Conservation (phyloP, 2,113 vertebrate species). For the Peucedramus taeniatus region DNA sequence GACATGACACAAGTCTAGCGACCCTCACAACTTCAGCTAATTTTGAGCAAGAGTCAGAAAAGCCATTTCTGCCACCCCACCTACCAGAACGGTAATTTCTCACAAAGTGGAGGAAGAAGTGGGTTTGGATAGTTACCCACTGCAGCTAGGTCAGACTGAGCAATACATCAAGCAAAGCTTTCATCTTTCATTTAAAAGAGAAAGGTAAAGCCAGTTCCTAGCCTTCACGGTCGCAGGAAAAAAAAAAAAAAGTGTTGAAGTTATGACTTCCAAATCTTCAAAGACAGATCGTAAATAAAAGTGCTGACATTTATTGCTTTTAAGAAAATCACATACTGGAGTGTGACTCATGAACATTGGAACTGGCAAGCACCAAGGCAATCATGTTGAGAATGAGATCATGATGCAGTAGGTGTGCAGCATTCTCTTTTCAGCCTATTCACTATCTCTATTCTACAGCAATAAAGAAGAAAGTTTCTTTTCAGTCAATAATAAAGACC, state of each 20-base stretch:
- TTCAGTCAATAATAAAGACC: background rate
- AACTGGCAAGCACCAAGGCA: background rate
- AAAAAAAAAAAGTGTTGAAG: background rate
- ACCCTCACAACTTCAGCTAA: background rate
- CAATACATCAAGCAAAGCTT: background rate
- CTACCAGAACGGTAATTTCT: background rate
- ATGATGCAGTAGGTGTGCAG: slow-evolving; percentile 59
- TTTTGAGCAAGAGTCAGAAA: background rate
- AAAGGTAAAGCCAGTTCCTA: slow-evolving; percentile 1
- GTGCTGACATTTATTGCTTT: slow-evolving; percentile 48
- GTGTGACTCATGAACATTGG: slow-evolving; percentile 45
- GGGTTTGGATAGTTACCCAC: background rate
- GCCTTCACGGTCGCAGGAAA: background rate
- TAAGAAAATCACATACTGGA: slow-evolving; percentile 47
- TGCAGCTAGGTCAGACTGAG: background rate
- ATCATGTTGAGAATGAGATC: slow-evolving; percentile 59
- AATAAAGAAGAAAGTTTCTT: slow-evolving; percentile 2
- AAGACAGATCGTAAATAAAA: slow-evolving; percentile 42
- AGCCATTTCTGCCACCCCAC: background rate
- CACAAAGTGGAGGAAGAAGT: background rate
- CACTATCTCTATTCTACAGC: background rate
- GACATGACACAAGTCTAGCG: background rate
- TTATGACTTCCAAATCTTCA: slow-evolving; percentile 35
- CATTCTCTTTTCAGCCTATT: slow-evolving; percentile 33
- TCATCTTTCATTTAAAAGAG: slow-evolving; percentile 12